phyloP scores from a whole-genome alignment of 2,888 invertebrate species.

The Calephelis perditalis region DNA sequence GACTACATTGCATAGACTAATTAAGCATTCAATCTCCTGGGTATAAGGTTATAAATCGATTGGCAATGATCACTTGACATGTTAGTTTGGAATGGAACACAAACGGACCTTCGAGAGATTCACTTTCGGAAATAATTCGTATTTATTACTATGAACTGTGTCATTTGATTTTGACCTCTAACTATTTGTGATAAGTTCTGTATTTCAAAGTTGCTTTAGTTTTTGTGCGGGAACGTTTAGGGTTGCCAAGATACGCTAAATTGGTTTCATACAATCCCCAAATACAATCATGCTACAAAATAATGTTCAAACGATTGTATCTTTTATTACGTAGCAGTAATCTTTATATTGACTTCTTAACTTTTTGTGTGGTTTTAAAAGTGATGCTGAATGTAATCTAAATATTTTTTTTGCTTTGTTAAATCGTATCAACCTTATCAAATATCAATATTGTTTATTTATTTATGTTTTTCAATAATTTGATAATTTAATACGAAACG shows the following conservation, averaged over 20 bases:
- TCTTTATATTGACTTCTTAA: too few species aligned
- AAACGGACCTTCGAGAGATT: constrained; percentile 39
- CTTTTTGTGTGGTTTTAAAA: too few species aligned
- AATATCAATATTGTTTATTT: too few species aligned
- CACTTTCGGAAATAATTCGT: constrained; percentile 36
- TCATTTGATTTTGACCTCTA: background rate
- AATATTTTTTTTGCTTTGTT: too few species aligned
- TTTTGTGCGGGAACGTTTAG: constrained; percentile 36
- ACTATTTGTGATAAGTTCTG: background rate
- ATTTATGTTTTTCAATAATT: too few species aligned
- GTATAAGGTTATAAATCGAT: constrained; percentile 15
- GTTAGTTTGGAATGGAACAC: constrained; percentile 34
- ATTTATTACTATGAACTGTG: constrained; percentile 19
- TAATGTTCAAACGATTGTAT: background rate
- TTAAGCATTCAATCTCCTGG: background rate
- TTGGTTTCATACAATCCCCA: constrained; percentile 31
- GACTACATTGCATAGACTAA: background rate
- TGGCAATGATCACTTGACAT: constrained; percentile 17
- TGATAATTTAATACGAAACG: too few species aligned
- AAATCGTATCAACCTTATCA: too few species aligned
- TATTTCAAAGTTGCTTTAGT: constrained; percentile 1
- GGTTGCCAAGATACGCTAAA: constrained; percentile 50
- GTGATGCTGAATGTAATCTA: too few species aligned
- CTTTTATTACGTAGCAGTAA: background rate
- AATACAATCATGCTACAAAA: background rate